phyloP scores from a whole-genome alignment of 35 echinoderm and acorn worm species.

The Anneissia japonica region DNA sequence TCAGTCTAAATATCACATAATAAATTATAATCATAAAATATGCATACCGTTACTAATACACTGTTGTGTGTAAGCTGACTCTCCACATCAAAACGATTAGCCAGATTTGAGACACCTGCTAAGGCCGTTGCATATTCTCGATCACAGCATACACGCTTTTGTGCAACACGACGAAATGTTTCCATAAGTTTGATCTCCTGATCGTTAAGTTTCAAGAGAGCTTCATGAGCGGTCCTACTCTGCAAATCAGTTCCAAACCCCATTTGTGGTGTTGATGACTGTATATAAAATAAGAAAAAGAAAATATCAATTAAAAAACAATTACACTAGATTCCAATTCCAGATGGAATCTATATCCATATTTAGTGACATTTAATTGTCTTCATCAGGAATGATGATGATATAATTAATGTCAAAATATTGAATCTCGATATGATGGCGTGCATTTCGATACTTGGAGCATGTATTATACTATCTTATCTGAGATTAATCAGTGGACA shows the following conservation, averaged over 20 bases:
- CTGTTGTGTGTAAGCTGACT: conserved; percentile 5
- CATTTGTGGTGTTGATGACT: conserved; percentile 22
- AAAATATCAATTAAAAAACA: background rate
- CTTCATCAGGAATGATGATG: too few species aligned
- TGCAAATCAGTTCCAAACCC: conserved; percentile 88
- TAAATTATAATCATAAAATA: background rate
- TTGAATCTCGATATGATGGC: too few species aligned
- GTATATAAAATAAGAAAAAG: background rate
- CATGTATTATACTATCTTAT: too few species aligned
- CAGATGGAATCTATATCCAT: too few species aligned
- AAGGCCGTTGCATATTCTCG: conserved; percentile 80
- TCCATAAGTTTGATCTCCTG: conserved; percentile 66
- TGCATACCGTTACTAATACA: background rate
- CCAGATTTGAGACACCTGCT: conserved; percentile 32
- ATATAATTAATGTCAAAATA: too few species aligned
- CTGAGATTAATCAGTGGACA: too few species aligned
- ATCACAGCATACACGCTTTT: conserved; percentile 64
- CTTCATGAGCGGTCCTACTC: conserved; percentile 69
- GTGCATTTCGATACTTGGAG: too few species aligned
- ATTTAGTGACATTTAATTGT: too few species aligned
- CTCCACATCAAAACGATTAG: conserved; percentile 49
- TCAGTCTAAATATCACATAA: background rate
- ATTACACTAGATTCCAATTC: too few species aligned
- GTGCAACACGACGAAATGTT: conserved; percentile 34
- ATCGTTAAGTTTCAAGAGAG: conserved; percentile 60